Percentiles rank a stretch among this genome's conserved stretches.
phyloP scores from a whole-genome alignment of 2,113 vertebrate genomes.

The Geococcyx californianus region DNA sequence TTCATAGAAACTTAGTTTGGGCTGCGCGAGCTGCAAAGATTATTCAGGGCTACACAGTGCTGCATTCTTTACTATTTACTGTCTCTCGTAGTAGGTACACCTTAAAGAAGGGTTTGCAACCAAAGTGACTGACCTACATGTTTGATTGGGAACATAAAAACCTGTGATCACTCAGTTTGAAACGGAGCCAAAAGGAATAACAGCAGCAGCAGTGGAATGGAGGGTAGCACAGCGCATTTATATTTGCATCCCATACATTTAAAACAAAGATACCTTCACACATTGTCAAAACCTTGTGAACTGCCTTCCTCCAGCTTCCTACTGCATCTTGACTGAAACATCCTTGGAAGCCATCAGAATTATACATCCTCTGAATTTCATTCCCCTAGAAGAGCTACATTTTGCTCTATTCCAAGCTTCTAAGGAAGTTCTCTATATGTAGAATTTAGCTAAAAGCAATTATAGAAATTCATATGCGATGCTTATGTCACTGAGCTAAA shows the following conservation, averaged over 20 bases:
- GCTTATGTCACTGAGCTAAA: background rate
- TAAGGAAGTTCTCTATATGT: background rate
- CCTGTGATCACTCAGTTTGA: background rate
- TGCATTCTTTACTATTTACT: background rate
- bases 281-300: background rate
- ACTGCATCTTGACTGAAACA: background rate
- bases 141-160: background rate
- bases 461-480: background rate
- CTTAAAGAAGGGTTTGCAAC: background rate
- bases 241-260: background rate
- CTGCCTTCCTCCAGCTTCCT: background rate
- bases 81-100: background rate
- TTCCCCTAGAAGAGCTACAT: background rate
- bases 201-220: background rate
- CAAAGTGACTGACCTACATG: background rate
- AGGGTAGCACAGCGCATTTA: background rate
- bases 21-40: background rate
- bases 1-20: background rate
- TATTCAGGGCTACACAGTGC: background rate
- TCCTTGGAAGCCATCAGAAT: background rate
- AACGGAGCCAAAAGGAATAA: too few relatives aligned
- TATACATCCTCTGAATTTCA: background rate
- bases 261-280: background rate
- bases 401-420: background rate
- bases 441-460: slow-evolving; percentile 1